phyloP scores from a whole-genome alignment of 1,140 invertebrate species.

The Pemphigus obesinymphae region DNA sequence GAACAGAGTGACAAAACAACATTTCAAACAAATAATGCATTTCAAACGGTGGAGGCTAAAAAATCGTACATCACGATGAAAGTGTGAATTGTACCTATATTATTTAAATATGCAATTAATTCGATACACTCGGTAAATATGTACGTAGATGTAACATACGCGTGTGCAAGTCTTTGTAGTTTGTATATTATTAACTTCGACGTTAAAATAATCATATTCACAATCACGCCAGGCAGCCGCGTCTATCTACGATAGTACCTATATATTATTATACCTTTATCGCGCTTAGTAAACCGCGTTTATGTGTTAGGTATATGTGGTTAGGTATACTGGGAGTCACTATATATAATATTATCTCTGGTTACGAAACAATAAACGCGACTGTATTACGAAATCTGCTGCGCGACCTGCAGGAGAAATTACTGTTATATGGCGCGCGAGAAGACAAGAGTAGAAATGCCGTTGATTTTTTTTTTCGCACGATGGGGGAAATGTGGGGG shows the following conservation, averaged over 20 bases:
- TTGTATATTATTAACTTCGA: neutral
- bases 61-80: neutral
- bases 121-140: neutral
- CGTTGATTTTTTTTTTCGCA: neutral
- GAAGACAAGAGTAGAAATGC: constrained; percentile 10
- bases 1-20: constrained; percentile 22
- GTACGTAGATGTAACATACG: too few relatives aligned
- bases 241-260: neutral
- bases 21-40: neutral
- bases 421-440: neutral
- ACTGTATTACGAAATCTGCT: neutral
- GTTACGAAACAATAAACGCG: neutral
- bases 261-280: neutral
- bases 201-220: neutral
- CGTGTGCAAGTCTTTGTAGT: neutral
- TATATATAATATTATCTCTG: too few relatives aligned
- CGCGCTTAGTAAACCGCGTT: neutral
- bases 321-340: too few relatives aligned
- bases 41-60: neutral
- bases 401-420: neutral
- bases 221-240: neutral
- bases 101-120: neutral
- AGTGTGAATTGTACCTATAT: neutral
- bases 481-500: neutral
- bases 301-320: too few relatives aligned